phyloP scores from a whole-genome alignment of 2,888 invertebrate genomes.

The Embidobia sp. region DNA sequence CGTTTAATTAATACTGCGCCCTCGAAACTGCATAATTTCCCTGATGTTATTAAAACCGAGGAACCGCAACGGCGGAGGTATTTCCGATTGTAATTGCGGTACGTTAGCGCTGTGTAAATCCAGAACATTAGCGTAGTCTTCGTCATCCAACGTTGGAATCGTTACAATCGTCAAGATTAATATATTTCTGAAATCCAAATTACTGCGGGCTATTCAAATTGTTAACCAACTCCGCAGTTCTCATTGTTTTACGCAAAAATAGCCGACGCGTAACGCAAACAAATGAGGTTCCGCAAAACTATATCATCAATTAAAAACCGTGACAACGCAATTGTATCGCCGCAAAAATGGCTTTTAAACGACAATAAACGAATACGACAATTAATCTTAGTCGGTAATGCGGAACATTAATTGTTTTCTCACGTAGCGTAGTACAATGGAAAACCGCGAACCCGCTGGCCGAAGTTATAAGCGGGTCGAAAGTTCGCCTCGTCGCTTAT shows the following conservation, averaged over 20 bases:
- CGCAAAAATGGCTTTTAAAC: constrained; percentile 7
- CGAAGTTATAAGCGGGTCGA: constrained; percentile 25
- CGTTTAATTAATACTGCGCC: constrained; percentile 5
- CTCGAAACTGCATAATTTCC: constrained; percentile 5
- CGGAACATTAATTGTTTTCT: constrained; percentile 47
- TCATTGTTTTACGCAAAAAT: no score
- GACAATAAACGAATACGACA: constrained; percentile 23
- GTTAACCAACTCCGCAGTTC: no score
- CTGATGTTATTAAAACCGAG: constrained; percentile 7
- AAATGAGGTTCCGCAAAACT: no score
- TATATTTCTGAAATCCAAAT: neutral
- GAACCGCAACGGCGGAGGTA: constrained; percentile 5
- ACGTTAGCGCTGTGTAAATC: constrained; percentile 21
- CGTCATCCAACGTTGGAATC: constrained; percentile 19
- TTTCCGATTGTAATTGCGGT: constrained; percentile 23
- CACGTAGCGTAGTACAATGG: constrained; percentile 38
- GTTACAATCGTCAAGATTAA: constrained; percentile 7
- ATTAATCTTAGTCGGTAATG: constrained; percentile 30
- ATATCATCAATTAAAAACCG: constrained; percentile 1
- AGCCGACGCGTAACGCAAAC: no score
- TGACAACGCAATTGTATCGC: neutral
- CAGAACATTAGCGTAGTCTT: constrained; percentile 12
- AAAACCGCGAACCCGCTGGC: constrained; percentile 43
- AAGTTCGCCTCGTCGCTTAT: constrained; percentile 44
- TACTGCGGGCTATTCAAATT: neutral